These are phyloP conservation scores for Napeogenes inachia DNA, from an alignment of 2,888 invertebrate genomes.

Conservation along the genomic window DNA sequence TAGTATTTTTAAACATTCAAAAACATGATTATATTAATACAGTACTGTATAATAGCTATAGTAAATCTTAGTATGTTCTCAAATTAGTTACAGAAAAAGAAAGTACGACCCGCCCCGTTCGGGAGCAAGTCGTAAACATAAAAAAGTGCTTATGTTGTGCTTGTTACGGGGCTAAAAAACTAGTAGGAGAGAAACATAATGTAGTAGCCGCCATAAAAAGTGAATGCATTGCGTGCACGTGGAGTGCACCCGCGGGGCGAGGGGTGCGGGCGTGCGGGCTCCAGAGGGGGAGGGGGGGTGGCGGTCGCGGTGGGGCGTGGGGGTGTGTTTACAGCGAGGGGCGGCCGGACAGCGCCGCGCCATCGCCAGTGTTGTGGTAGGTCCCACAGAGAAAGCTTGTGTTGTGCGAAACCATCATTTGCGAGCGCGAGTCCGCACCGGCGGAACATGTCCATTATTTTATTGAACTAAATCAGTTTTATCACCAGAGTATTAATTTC, in stretches of 20 bases:
- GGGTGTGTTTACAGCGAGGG: constrained; percentile 72
- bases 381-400: constrained; percentile 71
- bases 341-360: constrained; percentile 55
- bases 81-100: constrained; percentile 59
- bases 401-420: constrained; percentile 52
- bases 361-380: constrained; percentile 81
- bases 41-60: constrained; percentile 33
- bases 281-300: constrained; percentile 30
- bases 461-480: constrained; percentile 11
- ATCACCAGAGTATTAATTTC: not conserved
- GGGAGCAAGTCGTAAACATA: constrained; percentile 69
- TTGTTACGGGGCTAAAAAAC: constrained; percentile 67
- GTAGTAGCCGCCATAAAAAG: constrained; percentile 73
- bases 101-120: constrained; percentile 57
- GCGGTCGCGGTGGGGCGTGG: constrained; percentile 54
- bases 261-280: constrained; percentile 32
- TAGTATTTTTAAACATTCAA: not conserved
- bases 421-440: constrained; percentile 59
- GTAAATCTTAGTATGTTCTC: constrained; percentile 42
- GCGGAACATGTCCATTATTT: constrained; percentile 54
- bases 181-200: constrained; percentile 70
- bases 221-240: constrained; percentile 74
- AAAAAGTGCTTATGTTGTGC: constrained; percentile 74
- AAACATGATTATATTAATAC: not conserved
- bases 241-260: constrained; percentile 46